Percentiles rank a stretch among this genome's conserved stretches.
phyloP scores from a whole-genome alignment of 2,113 vertebrate species.

The Phylloscopus trochiloides region DNA sequence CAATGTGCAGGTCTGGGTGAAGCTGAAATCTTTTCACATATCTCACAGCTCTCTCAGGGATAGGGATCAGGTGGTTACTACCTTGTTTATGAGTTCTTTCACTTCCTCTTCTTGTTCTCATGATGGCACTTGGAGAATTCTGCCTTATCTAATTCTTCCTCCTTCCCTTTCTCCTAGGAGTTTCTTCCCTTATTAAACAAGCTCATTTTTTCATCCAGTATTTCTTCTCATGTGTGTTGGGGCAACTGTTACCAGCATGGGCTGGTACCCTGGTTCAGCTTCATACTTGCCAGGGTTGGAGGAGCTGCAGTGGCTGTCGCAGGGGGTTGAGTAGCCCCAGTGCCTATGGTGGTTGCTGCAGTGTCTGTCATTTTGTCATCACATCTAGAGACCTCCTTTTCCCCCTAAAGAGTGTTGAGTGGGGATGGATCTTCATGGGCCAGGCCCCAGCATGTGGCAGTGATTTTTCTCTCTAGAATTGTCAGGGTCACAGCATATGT shows the following conservation, averaged over 20 bases:
- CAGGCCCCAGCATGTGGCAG: not conserved
- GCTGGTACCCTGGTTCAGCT: not conserved
- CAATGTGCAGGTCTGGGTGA: not conserved
- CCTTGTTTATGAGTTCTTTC: not conserved
- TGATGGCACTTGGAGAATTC: not conserved
- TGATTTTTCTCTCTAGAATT: not conserved
- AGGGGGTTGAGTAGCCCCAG: not conserved
- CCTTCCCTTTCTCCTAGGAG: not conserved
- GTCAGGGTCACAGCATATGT: not conserved
- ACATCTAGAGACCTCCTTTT: not conserved
- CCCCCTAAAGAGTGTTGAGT: not conserved
- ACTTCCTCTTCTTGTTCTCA: not conserved
- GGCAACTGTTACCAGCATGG: not conserved
- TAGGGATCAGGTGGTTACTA: not conserved
- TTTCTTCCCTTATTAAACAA: not conserved
- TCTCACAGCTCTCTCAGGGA: not conserved
- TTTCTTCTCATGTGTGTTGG: not conserved
- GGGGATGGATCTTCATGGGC: not conserved
- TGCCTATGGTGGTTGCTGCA: not conserved
- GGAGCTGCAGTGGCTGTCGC: not conserved
- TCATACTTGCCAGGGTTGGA: not conserved
- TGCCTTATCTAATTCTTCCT: not conserved
- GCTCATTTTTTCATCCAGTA: not conserved
- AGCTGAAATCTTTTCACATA: not conserved
- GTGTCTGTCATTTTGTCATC: not conserved